Percentiles rank a stretch among this genome's conserved stretches.
Conservation (phyloP, 2,888 invertebrate species). For the Eustalomyia histrio region DNA sequence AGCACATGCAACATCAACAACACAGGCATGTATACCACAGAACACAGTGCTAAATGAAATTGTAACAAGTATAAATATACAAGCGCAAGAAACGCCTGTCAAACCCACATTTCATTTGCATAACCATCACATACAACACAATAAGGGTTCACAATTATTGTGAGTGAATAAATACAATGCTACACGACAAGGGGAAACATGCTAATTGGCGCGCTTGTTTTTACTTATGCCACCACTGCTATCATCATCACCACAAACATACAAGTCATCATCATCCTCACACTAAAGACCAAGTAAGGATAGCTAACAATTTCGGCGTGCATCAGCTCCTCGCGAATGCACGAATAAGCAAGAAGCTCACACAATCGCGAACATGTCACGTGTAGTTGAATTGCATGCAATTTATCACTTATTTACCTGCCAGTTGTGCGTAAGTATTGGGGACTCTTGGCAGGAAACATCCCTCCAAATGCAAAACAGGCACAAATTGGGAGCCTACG, state of each 20-base stretch:
- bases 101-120: constrained; percentile 70
- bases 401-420: constrained; percentile 79
- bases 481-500: constrained; percentile 31
- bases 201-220: constrained; percentile 75
- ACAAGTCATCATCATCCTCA: constrained; percentile 51
- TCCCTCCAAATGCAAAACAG: constrained; percentile 46
- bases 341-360: constrained; percentile 76
- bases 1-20: constrained; percentile 13
- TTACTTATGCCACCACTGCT: constrained; percentile 26
- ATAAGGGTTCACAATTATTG: constrained; percentile 51
- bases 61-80: constrained; percentile 29
- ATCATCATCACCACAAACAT: constrained; percentile 65
- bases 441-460: constrained; percentile 43
- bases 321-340: constrained; percentile 70
- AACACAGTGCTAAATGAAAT: constrained; percentile 27
- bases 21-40: constrained; percentile 30
- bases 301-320: constrained; percentile 67
- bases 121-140: constrained; percentile 57
- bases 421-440: constrained; percentile 41
- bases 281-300: constrained; percentile 24
- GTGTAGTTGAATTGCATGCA: constrained; percentile 69
- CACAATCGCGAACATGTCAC: constrained; percentile 68
- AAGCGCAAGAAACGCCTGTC: constrained; percentile 54
- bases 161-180: constrained; percentile 68
- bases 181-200: constrained; percentile 70